phyloP scores from a whole-genome alignment of 1,140 invertebrate species.

The Megalonaias nervosa region DNA sequence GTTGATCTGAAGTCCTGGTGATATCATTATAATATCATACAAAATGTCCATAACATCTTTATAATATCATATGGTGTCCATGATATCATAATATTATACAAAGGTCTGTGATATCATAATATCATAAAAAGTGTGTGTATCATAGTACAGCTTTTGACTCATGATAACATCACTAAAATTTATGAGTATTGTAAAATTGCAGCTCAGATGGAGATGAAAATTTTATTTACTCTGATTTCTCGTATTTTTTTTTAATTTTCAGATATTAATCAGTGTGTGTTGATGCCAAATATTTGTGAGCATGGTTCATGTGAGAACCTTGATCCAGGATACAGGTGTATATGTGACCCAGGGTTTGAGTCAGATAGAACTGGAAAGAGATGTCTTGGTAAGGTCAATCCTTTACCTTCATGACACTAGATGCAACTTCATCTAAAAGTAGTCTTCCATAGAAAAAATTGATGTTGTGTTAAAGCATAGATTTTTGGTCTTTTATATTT shows the following conservation, averaged over 20 bases:
- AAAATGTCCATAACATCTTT: too few relatives aligned
- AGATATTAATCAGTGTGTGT: slow-evolving; percentile 71
- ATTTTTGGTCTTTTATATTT: too few relatives aligned
- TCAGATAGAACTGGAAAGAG: slow-evolving; percentile 83
- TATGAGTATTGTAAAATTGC: not conserved
- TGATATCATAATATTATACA: too few relatives aligned
- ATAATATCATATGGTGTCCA: too few relatives aligned
- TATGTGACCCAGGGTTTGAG: slow-evolving; percentile 73
- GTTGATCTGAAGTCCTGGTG: too few relatives aligned
- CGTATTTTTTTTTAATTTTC: slow-evolving; percentile 1
- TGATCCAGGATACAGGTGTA: slow-evolving; percentile 72
- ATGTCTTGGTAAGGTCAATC: slow-evolving; percentile 74
- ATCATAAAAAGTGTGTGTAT: not conserved
- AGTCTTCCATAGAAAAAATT: not conserved
- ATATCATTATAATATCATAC: too few relatives aligned
- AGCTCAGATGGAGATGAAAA: not conserved
- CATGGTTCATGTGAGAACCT: slow-evolving; percentile 69
- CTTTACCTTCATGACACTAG: not conserved
- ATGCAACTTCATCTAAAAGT: not conserved
- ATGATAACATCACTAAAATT: not conserved
- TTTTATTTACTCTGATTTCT: not conserved
- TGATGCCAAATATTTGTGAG: slow-evolving; percentile 66
- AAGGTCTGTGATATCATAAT: too few relatives aligned
- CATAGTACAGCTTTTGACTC: not conserved
- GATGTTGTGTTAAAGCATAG: too few relatives aligned